These are phyloP conservation scores for Ptychoptera contaminata DNA, from an alignment of 2,888 invertebrate species.

Conservation along the genomic window DNA sequence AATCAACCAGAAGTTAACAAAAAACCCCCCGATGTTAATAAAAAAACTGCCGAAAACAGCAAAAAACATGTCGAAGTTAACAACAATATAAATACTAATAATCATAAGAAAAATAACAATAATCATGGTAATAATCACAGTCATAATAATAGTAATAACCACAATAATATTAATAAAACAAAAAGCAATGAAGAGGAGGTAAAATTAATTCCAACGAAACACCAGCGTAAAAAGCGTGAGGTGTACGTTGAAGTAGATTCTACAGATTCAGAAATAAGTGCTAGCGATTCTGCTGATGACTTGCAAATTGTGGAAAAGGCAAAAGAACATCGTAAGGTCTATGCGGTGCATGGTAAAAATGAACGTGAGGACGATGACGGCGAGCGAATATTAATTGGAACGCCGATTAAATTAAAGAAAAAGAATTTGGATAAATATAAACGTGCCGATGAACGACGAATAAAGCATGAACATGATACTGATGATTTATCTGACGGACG, in stretches of 20 bases:
- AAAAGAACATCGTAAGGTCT: slow-evolving; percentile 2
- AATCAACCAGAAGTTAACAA: too few species aligned
- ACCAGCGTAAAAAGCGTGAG: too few species aligned
- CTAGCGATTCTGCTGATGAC: too few species aligned
- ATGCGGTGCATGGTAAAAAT: slow-evolving; percentile 3
- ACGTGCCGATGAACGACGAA: slow-evolving; percentile 3
- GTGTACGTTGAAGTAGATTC: too few species aligned
- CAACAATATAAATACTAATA: too few species aligned
- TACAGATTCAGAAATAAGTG: too few species aligned
- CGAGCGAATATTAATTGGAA: slow-evolving; percentile 28
- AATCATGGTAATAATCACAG: too few species aligned
- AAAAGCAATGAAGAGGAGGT: not conserved
- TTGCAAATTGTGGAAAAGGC: slow-evolving; percentile 15
- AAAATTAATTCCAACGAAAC: not conserved
- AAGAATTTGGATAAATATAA: slow-evolving; percentile 5
- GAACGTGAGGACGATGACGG: slow-evolving; percentile 14
- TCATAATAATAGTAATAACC: too few species aligned
- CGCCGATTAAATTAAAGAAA: slow-evolving; percentile 27
- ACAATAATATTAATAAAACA: not conserved
- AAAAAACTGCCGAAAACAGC: too few species aligned
- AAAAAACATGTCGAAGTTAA: too few species aligned
- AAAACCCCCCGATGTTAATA: too few species aligned
- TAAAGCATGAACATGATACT: not conserved
- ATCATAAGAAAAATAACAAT: too few species aligned
- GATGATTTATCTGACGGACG: not conserved